Conservation (phyloP, 37 sponge, comb jelly and placozoan genomes). For the Cliona cf. orientalis region DNA sequence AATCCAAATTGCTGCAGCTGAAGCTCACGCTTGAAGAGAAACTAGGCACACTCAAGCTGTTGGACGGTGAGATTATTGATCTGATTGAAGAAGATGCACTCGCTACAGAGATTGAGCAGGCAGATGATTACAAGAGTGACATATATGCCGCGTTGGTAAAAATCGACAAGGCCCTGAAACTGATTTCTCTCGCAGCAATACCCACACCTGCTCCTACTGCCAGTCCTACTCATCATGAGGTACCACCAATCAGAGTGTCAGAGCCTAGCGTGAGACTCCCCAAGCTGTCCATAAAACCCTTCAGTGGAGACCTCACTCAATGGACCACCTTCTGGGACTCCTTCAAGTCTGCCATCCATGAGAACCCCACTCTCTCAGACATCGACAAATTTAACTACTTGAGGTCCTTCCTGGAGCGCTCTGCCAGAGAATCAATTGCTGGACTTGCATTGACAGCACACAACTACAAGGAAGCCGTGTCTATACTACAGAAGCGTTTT, state of each 20-base stretch:
- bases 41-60: conserved; percentile 3
- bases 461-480: conserved; percentile 9
- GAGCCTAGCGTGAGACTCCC: not conserved
- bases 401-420: conserved; percentile 10
- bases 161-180: not conserved
- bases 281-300: conserved; percentile 12
- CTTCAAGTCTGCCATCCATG: not conserved
- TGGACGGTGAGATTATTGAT: conserved; percentile 22
- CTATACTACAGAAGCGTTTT: conserved; percentile 5
- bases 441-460: not conserved
- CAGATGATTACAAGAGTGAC: conserved; percentile 6
- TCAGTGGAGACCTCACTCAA: conserved; percentile 3
- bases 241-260: not conserved
- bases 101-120: conserved; percentile 12
- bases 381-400: conserved; percentile 22
- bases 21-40: conserved; percentile 28
- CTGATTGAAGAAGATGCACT: conserved; percentile 11
- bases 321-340: conserved; percentile 30
- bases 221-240: too few species aligned
- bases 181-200: not conserved
- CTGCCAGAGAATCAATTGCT: not conserved
- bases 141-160: not conserved
- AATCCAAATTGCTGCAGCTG: not conserved
- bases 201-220: not conserved
- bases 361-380: conserved; percentile 2